Conservation (phyloP, 2,888 invertebrate species). For the Pyralis farinalis region DNA sequence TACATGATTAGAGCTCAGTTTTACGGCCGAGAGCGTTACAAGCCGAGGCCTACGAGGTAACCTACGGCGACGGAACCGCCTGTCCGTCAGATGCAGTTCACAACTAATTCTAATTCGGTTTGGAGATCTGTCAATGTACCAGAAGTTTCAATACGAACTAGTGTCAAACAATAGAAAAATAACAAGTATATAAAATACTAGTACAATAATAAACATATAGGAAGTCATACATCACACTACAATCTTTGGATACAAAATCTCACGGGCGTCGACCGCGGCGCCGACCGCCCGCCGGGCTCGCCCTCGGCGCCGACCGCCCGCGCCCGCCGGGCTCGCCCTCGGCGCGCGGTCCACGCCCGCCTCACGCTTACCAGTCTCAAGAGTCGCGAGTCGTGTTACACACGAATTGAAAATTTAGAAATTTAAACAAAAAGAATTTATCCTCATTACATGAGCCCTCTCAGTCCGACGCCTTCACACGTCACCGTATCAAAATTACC, state of each 20-base stretch:
- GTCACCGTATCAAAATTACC: conserved; percentile 58
- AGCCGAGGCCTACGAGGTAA: too few species aligned
- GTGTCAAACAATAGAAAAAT: conserved; percentile 65
- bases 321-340: too few species aligned
- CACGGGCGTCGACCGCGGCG: conserved; percentile 35
- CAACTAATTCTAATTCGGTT: conserved; percentile 40
- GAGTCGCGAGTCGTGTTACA: conserved; percentile 61
- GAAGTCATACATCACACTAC: conserved; percentile 74
- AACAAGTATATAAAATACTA: conserved; percentile 71
- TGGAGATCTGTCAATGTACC: conserved; percentile 57
- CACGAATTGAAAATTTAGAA: conserved; percentile 61
- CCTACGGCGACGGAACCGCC: not conserved
- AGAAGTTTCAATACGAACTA: conserved; percentile 46
- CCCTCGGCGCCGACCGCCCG: conserved; percentile 6
- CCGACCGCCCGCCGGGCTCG: conserved; percentile 15
- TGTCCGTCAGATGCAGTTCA: not conserved
- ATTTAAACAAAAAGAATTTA: conserved; percentile 49
- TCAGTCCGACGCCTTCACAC: conserved; percentile 65
- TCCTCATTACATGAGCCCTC: conserved; percentile 74
- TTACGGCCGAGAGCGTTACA: too few species aligned
- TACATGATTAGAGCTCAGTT: too few species aligned
- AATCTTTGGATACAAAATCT: conserved; percentile 78
- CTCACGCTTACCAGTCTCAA: conserved; percentile 61
- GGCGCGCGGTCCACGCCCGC: conserved; percentile 19
- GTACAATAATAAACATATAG: conserved; percentile 74